Percentiles rank a stretch among this genome's conserved stretches.
Evolutionary conservation across 1,140 invertebrate species (phyloP).

Genomic region (Diploscapter pachys): DNA sequence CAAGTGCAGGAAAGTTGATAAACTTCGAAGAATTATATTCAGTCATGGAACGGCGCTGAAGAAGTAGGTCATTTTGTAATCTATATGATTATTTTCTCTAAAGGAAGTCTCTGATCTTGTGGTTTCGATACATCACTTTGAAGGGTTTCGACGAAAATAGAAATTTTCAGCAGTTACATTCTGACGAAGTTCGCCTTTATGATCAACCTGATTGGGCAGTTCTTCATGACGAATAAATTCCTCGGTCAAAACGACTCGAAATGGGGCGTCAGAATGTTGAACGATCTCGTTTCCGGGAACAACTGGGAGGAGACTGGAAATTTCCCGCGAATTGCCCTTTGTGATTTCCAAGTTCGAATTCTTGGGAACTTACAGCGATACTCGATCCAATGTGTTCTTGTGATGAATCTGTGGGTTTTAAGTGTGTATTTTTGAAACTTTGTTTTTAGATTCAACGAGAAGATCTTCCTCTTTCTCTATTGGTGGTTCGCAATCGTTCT

Average conservation of each 20-base stretch:
- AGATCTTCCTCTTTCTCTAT: slow-evolving; percentile 60
- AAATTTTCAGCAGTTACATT: slow-evolving; percentile 59
- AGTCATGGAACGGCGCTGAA: too few relatives aligned
- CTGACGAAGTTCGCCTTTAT: slow-evolving; percentile 63
- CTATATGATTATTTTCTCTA: too few relatives aligned
- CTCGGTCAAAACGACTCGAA: slow-evolving; percentile 56
- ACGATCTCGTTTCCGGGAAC: slow-evolving; percentile 46
- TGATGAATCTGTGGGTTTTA: slow-evolving; percentile 39
- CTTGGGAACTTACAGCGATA: slow-evolving; percentile 35
- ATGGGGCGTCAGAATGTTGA: slow-evolving; percentile 48
- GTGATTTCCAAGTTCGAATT: slow-evolving; percentile 53
- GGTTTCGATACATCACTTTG: too few relatives aligned
- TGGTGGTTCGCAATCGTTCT: slow-evolving; percentile 48
- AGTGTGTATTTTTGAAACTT: neutral
- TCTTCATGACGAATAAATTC: slow-evolving; percentile 64
- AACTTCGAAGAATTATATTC: too few relatives aligned
- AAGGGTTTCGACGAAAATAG: neutral
- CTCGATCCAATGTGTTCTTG: slow-evolving; percentile 58
- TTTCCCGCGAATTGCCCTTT: slow-evolving; percentile 63
- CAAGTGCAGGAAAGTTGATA: too few relatives aligned
- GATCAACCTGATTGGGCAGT: slow-evolving; percentile 63
- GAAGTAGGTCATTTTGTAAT: too few relatives aligned
- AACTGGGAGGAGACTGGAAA: slow-evolving; percentile 54
- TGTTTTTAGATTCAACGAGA: slow-evolving; percentile 49
- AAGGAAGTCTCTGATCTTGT: too few relatives aligned